Percentiles rank a stretch among this genome's conserved stretches.
Conservation (phyloP, 2,797 vertebrate species). For the Rallus crepitans region DNA sequence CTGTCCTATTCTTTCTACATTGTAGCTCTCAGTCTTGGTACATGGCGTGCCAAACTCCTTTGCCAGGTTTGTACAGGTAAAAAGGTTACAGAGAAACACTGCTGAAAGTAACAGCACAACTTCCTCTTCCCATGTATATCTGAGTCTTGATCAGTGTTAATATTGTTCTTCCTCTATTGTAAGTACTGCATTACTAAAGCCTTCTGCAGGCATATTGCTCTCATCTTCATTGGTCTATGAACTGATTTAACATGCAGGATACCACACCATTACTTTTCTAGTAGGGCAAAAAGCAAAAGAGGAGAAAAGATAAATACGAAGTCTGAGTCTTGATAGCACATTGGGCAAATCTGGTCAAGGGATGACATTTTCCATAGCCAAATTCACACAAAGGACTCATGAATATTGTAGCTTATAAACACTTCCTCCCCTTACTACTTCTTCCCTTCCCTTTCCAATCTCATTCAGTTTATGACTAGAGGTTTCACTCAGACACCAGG, state of each 20-base stretch:
- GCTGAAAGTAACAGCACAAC: not conserved
- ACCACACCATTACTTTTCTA: not conserved
- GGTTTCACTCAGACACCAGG: not conserved
- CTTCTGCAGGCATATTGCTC: not conserved
- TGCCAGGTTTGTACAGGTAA: not conserved
- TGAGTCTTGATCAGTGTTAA: not conserved
- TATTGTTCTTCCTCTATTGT: not conserved
- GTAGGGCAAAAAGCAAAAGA: not conserved
- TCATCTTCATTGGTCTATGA: not conserved
- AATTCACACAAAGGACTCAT: not conserved
- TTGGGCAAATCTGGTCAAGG: not conserved
- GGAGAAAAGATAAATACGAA: not conserved
- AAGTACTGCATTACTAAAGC: not conserved
- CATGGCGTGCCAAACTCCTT: not conserved
- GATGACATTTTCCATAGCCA: not conserved
- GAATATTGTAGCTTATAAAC: not conserved
- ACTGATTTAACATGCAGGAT: not conserved
- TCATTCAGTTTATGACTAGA: not conserved
- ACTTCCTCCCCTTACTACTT: not conserved
- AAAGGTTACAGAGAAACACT: not conserved
- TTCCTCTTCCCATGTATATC: not conserved
- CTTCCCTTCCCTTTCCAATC: not conserved
- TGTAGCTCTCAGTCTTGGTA: not conserved
- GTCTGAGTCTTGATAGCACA: not conserved
- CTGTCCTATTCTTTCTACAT: not conserved